Percentiles rank a stretch among this genome's conserved stretches.
These are phyloP conservation scores for Gasteruption jaculator DNA, from an alignment of 2,888 invertebrate species.

Conservation along the genomic window DNA sequence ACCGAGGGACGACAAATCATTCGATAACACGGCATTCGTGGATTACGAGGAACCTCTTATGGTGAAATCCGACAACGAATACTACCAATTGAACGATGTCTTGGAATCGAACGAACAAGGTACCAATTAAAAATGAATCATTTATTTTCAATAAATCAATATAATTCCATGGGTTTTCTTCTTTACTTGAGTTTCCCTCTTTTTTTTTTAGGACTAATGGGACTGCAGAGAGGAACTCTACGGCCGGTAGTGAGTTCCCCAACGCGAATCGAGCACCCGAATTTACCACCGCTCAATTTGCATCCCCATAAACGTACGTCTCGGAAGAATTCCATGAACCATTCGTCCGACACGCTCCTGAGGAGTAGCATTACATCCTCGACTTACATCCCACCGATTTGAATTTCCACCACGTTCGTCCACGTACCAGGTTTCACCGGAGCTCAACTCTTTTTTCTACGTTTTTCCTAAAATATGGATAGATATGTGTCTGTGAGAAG, in stretches of 20 bases:
- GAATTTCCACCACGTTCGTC: no score
- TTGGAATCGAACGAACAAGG: conserved; percentile 41
- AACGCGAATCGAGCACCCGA: conserved; percentile 77
- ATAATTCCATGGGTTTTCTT: no score
- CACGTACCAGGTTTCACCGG: no score
- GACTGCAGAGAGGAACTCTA: conserved; percentile 38
- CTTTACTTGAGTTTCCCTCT: not conserved
- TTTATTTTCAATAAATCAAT: not conserved
- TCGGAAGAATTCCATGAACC: conserved; percentile 40
- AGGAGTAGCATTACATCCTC: conserved; percentile 38
- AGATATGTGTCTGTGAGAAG: no score
- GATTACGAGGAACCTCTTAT: conserved; percentile 81
- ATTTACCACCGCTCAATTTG: conserved; percentile 73
- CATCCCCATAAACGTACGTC: conserved; percentile 53
- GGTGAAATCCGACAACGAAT: conserved; percentile 65
- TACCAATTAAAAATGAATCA: conserved; percentile 15
- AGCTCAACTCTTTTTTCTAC: no score
- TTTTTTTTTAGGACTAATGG: conserved; percentile 32
- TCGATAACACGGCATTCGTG: conserved; percentile 73
- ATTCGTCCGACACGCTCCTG: conserved; percentile 38
- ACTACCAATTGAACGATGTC: conserved; percentile 62
- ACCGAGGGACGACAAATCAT: conserved; percentile 51
- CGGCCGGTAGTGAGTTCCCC: conserved; percentile 75
- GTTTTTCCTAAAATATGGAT: no score
- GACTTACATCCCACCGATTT: conserved; percentile 43